Evolutionary conservation across 2,888 invertebrate genomes (phyloP), one percentile per base, ranked within the genome.

Genomic region (Drosophila hawaiiensis): DNA sequence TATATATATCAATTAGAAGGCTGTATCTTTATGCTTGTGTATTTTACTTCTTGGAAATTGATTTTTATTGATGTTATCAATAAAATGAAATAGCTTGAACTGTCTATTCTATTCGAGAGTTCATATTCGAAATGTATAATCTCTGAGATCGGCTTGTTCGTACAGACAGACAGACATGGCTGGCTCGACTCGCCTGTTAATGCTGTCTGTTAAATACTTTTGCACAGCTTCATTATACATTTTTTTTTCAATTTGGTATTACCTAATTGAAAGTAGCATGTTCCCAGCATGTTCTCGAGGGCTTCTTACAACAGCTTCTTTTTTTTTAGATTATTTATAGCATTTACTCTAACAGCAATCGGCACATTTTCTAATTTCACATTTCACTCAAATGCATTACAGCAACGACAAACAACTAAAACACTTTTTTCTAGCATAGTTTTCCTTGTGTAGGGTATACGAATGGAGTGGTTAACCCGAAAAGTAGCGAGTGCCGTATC

Each of bases 401-500:
- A 43, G 4, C 4, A 35, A 14, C 1, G 14, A 4, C 14, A 14
- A 35, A 1, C 12, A 35, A 22, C 41, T 12, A 22, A 22, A 43
- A 43, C 4, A 2, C 14, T 7, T 22, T 47, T 47, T 22, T 22
- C 7, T 1, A 16, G 7, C 7, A 22, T 22, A 6, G 6, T 43
- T 22, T 14, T 22, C 19, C 28, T n/a, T 28, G 6, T 19, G 3
- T 7, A 28, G 43, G 35, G 58, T 35, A 41, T 50, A 33, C 37
- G 16, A 14, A 9, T 25, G n/a, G 1, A 29, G 28, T 5, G 14
- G 14, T 22, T 16, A 28, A 25, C 29, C 22, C 16, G 19, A 28
- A 31, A 25, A 14, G 28, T 53, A 52, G 69, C 71, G 66, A 67
- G 59, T 29, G 54, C 22, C 64, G 54, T 72, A 68, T 75, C 66